A percentile compares a stretch with the other conserved stretches of the same genome.
Conservation (phyloP, 2,888 invertebrate species). For the Idaea aversata region DNA sequence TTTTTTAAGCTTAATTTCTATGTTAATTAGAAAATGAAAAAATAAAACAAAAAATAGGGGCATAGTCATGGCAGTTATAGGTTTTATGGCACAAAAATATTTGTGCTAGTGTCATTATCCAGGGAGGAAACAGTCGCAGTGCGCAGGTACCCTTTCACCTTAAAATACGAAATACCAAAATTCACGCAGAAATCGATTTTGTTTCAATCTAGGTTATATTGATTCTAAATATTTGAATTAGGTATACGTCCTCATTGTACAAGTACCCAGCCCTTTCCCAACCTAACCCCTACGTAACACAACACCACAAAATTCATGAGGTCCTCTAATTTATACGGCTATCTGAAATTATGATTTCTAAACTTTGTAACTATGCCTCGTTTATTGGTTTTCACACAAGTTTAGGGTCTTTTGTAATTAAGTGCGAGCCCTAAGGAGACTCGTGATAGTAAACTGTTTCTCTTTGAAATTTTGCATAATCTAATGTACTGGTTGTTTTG, state of each 20-base stretch:
- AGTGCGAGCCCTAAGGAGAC: neutral
- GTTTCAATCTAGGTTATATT: neutral
- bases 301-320: neutral
- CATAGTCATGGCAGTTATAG: too few relatives aligned
- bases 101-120: too few relatives aligned
- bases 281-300: neutral
- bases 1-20: too few relatives aligned
- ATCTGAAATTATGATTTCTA: slow-evolving; percentile 1
- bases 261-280: neutral
- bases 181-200: too few relatives aligned
- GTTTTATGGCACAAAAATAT: too few relatives aligned
- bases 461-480: neutral
- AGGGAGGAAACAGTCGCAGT: too few relatives aligned
- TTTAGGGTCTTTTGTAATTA: neutral
- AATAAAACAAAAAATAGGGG: too few relatives aligned
- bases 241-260: neutral
- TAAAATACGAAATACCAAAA: too few relatives aligned
- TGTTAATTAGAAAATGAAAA: too few relatives aligned
- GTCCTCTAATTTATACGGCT: neutral
- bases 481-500: too few relatives aligned
- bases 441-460: neutral
- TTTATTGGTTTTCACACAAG: slow-evolving; percentile 1
- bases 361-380: neutral
- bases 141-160: too few relatives aligned
- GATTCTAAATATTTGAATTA: neutral